A percentile compares a stretch with the other conserved stretches of the same genome.
These are phyloP conservation scores for Thamnophis sirtalis DNA, from an alignment of 2,113 vertebrate species.

Conservation along the genomic window DNA sequence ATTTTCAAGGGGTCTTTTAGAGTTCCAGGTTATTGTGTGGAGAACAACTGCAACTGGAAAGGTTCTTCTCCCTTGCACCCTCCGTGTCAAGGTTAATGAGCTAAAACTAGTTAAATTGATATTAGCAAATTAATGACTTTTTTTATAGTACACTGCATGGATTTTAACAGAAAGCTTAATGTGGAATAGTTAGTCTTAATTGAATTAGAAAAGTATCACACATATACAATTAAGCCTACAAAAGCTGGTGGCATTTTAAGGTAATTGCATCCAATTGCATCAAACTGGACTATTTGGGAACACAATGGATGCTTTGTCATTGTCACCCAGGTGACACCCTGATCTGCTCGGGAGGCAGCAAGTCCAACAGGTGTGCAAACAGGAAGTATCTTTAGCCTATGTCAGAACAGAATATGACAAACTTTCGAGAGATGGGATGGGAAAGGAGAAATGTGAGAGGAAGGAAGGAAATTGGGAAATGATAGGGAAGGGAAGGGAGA, in stretches of 20 bases:
- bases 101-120: slow-evolving; percentile 62
- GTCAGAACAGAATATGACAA: neutral
- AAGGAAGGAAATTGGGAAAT: too few species aligned
- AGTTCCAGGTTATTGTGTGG: slow-evolving; percentile 24
- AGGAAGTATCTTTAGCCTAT: neutral
- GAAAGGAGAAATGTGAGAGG: neutral
- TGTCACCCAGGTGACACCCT: fast-evolving
- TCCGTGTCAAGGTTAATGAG: slow-evolving; percentile 61
- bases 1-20: slow-evolving; percentile 29
- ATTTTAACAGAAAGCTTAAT: slow-evolving; percentile 56
- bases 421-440: neutral
- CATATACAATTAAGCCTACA: slow-evolving; percentile 41
- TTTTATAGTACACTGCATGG: slow-evolving; percentile 47
- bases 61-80: slow-evolving; percentile 40
- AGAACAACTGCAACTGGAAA: slow-evolving; percentile 36
- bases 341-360: neutral
- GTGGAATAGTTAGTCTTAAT: slow-evolving; percentile 41
- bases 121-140: slow-evolving; percentile 58
- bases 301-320: neutral
- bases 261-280: slow-evolving; percentile 11
- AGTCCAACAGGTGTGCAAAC: neutral
- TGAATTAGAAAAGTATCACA: slow-evolving; percentile 58
- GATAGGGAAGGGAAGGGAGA: too few species aligned
- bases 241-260: slow-evolving; percentile 36
- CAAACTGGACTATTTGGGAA: neutral